Conservation (phyloP, 2,888 invertebrate species). For the Drosophila prostipennis region DNA sequence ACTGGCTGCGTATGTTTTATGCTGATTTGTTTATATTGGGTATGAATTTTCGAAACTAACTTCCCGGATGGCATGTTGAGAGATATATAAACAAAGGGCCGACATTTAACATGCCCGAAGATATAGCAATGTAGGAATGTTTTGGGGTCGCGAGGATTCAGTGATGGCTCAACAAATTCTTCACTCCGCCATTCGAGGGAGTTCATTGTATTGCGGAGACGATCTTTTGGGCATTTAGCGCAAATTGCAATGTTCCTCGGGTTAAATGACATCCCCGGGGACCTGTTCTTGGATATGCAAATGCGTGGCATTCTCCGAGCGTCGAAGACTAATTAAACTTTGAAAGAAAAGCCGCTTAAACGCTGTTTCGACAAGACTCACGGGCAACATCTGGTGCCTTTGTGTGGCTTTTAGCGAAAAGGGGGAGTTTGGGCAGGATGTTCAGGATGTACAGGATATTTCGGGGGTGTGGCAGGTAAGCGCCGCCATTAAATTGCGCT, state of each 20-base stretch:
- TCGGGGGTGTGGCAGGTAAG: constrained; percentile 61
- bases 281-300: constrained; percentile 63
- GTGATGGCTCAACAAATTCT: constrained; percentile 52
- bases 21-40: constrained; percentile 80
- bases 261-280: constrained; percentile 62
- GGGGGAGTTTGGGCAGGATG: constrained; percentile 13
- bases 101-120: constrained; percentile 63
- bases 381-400: constrained; percentile 72
- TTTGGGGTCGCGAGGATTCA: constrained; percentile 13
- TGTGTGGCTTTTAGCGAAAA: constrained; percentile 70
- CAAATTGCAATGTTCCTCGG: constrained; percentile 68
- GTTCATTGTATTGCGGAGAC: constrained; percentile 39
- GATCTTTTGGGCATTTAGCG: constrained; percentile 67
- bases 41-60: constrained; percentile 77
- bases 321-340: constrained; percentile 75
- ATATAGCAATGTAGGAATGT: constrained; percentile 30
- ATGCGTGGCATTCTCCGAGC: constrained; percentile 51
- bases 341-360: constrained; percentile 69
- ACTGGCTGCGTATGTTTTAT: constrained; percentile 65
- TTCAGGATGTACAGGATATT: neutral
- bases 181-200: neutral
- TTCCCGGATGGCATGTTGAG: constrained; percentile 82
- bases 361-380: constrained; percentile 45
- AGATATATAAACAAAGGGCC: constrained; percentile 77
- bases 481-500: constrained; percentile 61